phyloP scores from a whole-genome alignment of 2,113 vertebrate species.

The Pteronura brasiliensis region DNA sequence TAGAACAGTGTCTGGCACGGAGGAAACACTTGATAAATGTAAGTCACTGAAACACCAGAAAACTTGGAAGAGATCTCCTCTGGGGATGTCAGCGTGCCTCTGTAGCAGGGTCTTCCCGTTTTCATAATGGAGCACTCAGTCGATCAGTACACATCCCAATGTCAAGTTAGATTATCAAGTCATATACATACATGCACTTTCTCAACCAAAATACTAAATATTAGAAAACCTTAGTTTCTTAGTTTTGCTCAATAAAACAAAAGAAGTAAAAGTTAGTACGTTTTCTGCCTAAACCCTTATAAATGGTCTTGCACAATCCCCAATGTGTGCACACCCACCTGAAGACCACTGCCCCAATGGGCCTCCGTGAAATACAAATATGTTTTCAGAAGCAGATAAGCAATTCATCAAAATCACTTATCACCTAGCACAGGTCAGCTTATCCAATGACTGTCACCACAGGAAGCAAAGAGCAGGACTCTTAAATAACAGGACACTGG shows the following conservation, averaged over 20 bases:
- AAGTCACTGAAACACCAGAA: background rate
- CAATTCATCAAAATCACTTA: background rate
- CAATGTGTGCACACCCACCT: background rate
- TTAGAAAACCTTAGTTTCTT: background rate
- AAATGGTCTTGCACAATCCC: background rate
- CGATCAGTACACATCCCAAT: background rate
- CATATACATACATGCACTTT: background rate
- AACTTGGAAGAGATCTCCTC: background rate
- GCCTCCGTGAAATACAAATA: background rate
- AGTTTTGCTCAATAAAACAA: background rate
- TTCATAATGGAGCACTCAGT: background rate
- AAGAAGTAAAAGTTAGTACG: background rate
- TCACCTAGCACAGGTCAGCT: background rate
- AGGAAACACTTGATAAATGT: background rate
- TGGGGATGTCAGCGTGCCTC: background rate
- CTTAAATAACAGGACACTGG: background rate
- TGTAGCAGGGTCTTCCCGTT: background rate
- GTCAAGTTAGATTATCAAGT: background rate
- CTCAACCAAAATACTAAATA: constrained; percentile 5
- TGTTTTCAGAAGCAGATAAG: background rate
- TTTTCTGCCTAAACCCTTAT: background rate
- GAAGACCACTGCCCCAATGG: background rate
- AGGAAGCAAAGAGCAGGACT: background rate
- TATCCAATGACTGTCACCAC: background rate
- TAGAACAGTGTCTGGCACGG: background rate